Evolutionary conservation across 2,888 invertebrate genomes (phyloP).

Genomic region (Agrochola lota): DNA sequence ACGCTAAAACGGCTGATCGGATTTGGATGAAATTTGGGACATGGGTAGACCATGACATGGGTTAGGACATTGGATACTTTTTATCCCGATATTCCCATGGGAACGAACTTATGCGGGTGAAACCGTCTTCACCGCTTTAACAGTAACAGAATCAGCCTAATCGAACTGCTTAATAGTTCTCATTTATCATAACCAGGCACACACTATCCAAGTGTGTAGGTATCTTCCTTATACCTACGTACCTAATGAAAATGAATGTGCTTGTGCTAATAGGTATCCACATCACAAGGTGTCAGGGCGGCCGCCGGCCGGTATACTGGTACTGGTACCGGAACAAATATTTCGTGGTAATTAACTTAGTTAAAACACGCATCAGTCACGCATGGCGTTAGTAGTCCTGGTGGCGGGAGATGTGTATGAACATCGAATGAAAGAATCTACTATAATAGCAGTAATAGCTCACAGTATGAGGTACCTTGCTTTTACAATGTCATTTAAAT

Average conservation of each 20-base stretch:
- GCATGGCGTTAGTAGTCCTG: not conserved
- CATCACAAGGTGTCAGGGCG: not conserved
- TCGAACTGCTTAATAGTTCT: not conserved
- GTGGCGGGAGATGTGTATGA: not conserved
- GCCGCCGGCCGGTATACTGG: not conserved
- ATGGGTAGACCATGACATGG: no score
- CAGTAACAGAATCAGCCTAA: not conserved
- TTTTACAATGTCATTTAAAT: no score
- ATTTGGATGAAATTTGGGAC: no score
- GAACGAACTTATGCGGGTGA: no score
- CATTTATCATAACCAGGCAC: not conserved
- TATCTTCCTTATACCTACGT: not conserved
- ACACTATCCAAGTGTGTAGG: no score
- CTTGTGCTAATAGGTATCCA: not conserved
- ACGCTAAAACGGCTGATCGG: no score
- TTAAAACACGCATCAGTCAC: not conserved
- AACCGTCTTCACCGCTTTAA: not conserved
- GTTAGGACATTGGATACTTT: no score
- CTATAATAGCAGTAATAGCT: not conserved
- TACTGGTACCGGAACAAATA: not conserved
- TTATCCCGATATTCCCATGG: no score
- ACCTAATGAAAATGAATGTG: not conserved
- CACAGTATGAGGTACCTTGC: no score
- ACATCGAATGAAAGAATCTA: not conserved
- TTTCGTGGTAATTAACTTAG: conserved; percentile 5